Percentiles rank a stretch among this genome's conserved stretches.
Conservation (phyloP, 2,888 invertebrate genomes). For the Scaptomyza cyrtandrae region DNA sequence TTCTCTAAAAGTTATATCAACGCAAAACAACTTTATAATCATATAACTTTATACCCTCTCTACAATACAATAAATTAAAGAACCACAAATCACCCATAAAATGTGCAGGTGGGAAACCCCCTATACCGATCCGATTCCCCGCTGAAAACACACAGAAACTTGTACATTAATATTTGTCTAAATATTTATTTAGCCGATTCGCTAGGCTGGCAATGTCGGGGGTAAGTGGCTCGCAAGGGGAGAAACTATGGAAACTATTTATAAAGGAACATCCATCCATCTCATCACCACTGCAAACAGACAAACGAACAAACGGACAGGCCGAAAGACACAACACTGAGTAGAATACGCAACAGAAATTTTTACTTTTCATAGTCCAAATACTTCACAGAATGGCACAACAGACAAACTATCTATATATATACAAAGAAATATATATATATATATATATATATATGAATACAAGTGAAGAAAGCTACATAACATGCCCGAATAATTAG, state of each 20-base stretch:
- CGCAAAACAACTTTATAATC: not conserved
- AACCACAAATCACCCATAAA: conserved; percentile 17
- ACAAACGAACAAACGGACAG: conserved; percentile 8
- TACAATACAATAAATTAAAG: conserved; percentile 1
- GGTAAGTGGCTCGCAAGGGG: conserved; percentile 20
- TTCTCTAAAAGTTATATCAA: not conserved
- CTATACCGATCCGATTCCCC: not conserved
- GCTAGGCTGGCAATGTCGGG: conserved; percentile 60
- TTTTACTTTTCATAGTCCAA: conserved; percentile 50
- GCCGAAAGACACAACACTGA: conserved; percentile 1
- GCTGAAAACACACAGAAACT: not conserved
- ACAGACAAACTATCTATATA: conserved; percentile 11
- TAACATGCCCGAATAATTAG: conserved; percentile 63
- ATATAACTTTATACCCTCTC: not conserved
- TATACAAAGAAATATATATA: not conserved
- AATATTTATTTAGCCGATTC: conserved; percentile 68
- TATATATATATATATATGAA: not conserved
- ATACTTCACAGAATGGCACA: conserved; percentile 44
- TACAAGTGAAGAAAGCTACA: conserved; percentile 23
- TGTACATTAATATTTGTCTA: conserved; percentile 62
- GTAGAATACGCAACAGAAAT: conserved; percentile 10
- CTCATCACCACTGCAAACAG: conserved; percentile 39
- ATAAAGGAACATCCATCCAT: conserved; percentile 55
- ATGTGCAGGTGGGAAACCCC: conserved; percentile 30
- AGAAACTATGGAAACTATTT: conserved; percentile 46